These are phyloP conservation scores for Turritopsis dohrnii DNA, from an alignment of 30 jellyfish, hydroid and myxozoan genomes.

Conservation along the genomic window DNA sequence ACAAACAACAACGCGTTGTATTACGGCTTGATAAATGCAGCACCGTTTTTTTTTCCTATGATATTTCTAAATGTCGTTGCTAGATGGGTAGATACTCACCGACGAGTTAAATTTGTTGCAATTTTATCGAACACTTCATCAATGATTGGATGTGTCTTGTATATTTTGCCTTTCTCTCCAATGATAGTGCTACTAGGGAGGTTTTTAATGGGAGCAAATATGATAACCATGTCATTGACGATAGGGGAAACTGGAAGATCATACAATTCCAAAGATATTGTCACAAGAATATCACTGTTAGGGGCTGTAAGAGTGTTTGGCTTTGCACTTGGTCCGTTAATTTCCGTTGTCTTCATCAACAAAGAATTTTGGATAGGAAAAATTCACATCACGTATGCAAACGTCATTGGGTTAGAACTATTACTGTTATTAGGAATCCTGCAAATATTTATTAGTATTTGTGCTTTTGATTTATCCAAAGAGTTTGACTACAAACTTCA, in stretches of 20 bases:
- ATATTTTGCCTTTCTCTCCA: background rate
- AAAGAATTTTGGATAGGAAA: background rate
- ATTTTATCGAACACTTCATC: background rate
- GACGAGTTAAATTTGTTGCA: background rate
- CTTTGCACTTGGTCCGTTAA: background rate
- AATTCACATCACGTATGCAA: background rate
- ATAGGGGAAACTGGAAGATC: background rate
- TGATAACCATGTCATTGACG: background rate
- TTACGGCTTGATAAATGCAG: background rate
- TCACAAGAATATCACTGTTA: background rate
- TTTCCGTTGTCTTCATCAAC: background rate
- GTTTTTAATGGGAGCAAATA: background rate
- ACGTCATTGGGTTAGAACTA: background rate
- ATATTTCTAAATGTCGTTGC: background rate
- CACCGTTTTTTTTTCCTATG: background rate
- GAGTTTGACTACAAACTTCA: background rate
- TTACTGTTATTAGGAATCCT: background rate
- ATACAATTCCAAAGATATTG: background rate
- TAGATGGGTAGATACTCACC: background rate
- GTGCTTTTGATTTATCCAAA: background rate
- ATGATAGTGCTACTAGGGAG: background rate
- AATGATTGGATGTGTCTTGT: background rate
- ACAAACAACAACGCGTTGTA: background rate
- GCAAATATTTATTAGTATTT: background rate
- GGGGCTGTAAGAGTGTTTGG: background rate